Percentiles rank a stretch among this genome's conserved stretches.
phyloP scores from a whole-genome alignment of 2,113 vertebrate genomes.

The Rhegmatorhina hoffmannsi region DNA sequence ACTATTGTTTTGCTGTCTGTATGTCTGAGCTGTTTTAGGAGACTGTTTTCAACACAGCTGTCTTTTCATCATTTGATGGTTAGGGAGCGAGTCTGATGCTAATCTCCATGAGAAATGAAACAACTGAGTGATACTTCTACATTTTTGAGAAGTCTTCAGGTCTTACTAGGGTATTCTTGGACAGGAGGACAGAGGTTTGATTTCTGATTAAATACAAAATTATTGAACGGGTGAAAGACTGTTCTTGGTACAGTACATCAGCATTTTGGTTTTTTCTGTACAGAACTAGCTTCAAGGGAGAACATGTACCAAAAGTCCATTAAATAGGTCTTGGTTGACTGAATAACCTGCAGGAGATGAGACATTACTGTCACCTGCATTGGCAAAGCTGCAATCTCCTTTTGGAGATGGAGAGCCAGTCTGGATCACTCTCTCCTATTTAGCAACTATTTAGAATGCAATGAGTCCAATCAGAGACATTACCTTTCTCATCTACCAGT shows the following conservation, averaged over 20 bases:
- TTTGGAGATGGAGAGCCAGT: background rate
- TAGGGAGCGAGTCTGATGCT: constrained; percentile 54
- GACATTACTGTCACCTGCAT: background rate
- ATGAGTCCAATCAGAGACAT: background rate
- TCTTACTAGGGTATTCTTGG: background rate
- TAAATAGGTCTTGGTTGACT: constrained; percentile 22
- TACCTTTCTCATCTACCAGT: background rate
- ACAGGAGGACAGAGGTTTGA: background rate
- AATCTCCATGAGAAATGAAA: constrained; percentile 39
- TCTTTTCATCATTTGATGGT: constrained; percentile 31
- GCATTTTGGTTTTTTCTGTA: background rate
- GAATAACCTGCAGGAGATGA: background rate
- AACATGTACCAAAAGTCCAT: background rate
- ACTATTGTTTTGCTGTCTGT: constrained; percentile 35
- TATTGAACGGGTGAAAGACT: background rate
- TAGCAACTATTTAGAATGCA: background rate
- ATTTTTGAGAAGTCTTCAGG: background rate
- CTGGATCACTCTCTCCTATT: background rate
- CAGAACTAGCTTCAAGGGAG: background rate
- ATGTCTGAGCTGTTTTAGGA: constrained; percentile 15
- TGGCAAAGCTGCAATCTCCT: background rate
- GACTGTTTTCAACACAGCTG: constrained; percentile 20
- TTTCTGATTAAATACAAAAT: background rate
- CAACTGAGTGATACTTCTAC: background rate
- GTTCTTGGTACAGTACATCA: background rate